A percentile compares a stretch with the other conserved stretches of the same genome.
Conservation (phyloP, 2,888 invertebrate genomes). For the Glyphotaelius pellucidus region DNA sequence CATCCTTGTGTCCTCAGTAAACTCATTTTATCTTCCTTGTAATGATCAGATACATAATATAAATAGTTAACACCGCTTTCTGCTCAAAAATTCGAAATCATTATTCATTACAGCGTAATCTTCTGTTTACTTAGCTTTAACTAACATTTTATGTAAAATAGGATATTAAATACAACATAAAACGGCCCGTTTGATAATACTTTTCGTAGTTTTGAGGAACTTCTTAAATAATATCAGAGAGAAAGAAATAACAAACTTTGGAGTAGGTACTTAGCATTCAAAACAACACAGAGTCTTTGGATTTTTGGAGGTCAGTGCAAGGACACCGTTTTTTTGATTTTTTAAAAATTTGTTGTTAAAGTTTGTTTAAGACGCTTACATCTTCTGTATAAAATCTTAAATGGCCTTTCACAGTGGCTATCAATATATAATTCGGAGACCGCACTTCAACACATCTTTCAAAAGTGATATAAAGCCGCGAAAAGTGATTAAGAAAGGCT, state of each 20-base stretch:
- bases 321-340: not conserved
- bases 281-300: not conserved
- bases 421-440: not conserved
- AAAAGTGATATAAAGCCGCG: no score
- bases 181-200: not conserved
- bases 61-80: no score
- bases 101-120: not conserved
- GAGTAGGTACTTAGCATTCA: not conserved
- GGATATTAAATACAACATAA: not conserved
- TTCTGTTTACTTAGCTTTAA: not conserved
- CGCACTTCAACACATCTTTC: no score
- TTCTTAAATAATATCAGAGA: not conserved
- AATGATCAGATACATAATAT: no score
- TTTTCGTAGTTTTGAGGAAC: not conserved
- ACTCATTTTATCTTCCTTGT: no score
- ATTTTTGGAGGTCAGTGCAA: not conserved
- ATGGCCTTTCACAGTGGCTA: no score
- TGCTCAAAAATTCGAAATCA: not conserved
- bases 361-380: not conserved
- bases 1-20: no score
- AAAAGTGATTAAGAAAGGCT: no score
- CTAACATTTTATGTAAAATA: not conserved
- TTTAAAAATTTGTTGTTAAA: no score
- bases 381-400: no score
- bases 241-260: not conserved